phyloP scores from a whole-genome alignment of 2,797 vertebrate genomes.

The Cossypha heuglini region DNA sequence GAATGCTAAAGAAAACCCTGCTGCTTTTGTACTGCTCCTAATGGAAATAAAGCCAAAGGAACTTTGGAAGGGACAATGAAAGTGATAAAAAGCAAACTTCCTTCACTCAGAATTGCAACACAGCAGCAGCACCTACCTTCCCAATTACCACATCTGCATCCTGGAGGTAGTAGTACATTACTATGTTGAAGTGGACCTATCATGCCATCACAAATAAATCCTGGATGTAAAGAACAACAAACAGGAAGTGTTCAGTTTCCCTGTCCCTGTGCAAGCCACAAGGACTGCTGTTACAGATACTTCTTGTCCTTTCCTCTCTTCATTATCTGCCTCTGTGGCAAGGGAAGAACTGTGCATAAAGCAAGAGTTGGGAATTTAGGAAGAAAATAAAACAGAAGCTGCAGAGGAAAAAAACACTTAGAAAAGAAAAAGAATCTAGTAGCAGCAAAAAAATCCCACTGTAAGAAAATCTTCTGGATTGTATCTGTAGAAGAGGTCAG shows the following conservation, averaged over 20 bases:
- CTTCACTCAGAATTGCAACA: neutral
- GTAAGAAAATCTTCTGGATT: neutral
- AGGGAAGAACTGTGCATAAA: neutral
- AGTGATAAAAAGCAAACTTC: conserved; percentile 8
- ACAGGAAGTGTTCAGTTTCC: neutral
- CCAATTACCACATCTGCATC: neutral
- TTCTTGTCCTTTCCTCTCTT: neutral
- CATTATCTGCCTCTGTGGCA: neutral
- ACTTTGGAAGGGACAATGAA: neutral
- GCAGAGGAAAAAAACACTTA: neutral
- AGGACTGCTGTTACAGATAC: neutral
- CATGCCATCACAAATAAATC: neutral
- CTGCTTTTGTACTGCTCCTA: neutral
- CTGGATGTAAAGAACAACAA: neutral
- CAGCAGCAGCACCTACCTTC: neutral
- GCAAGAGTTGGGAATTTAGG: neutral
- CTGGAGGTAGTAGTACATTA: neutral
- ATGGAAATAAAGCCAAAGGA: neutral
- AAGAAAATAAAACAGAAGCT: neutral
- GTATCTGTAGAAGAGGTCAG: neutral
- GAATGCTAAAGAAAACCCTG: conserved; percentile 23
- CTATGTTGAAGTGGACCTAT: neutral
- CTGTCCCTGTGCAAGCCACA: neutral
- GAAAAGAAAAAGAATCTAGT: neutral
- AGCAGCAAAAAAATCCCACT: neutral